These are phyloP conservation scores for Blera fallax DNA, from an alignment of 2,888 invertebrate genomes.

Conservation along the genomic window DNA sequence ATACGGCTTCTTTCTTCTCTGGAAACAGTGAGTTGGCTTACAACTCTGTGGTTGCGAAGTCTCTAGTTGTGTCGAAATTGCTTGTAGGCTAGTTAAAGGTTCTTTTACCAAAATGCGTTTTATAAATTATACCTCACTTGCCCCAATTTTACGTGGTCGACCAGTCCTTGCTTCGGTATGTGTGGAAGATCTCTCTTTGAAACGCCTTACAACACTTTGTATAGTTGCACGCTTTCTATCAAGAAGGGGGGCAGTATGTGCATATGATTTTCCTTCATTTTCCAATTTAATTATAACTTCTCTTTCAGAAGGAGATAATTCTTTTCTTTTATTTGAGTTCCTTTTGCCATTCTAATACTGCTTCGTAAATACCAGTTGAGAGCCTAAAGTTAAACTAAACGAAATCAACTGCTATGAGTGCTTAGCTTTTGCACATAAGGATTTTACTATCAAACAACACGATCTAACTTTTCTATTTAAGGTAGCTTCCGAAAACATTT, in stretches of 20 bases:
- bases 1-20: background rate
- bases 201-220: background rate
- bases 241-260: background rate
- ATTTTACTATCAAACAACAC: no score
- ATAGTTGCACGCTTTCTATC: background rate
- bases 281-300: background rate
- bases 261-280: background rate
- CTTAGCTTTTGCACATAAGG: no score
- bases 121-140: background rate
- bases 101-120: background rate
- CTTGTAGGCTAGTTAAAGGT: background rate
- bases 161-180: background rate
- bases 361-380: background rate
- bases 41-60: background rate
- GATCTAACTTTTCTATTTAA: no score
- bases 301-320: background rate
- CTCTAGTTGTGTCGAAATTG: background rate
- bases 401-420: background rate
- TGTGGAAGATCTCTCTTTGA: background rate
- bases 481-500: no score
- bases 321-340: background rate
- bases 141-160: background rate
- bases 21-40: background rate
- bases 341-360: background rate
- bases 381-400: background rate